Evolutionary conservation across 2,888 invertebrate genomes (phyloP).

Genomic region (Chorisops tibialis): DNA sequence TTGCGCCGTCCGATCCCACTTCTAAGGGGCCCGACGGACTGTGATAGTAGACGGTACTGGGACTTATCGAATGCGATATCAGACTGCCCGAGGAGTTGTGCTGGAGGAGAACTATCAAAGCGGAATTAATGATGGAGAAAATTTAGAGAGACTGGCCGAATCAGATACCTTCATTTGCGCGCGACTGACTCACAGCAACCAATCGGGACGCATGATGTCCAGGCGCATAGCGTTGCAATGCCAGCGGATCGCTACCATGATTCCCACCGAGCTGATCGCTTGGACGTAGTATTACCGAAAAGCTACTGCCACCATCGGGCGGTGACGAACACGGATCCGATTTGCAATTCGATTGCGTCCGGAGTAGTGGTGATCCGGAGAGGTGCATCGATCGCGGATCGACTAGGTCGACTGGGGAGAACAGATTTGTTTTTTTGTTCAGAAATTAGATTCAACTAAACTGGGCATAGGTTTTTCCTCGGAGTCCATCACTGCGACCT

Average conservation of each 20-base stretch:
- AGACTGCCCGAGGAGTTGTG: conserved; percentile 52
- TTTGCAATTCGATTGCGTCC: conserved; percentile 43
- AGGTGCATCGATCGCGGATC: conserved; percentile 50
- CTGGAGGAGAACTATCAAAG: conserved; percentile 46
- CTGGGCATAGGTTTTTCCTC: too few species aligned
- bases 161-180: conserved; percentile 44
- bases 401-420: conserved; percentile 47
- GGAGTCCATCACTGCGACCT: too few species aligned
- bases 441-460: not conserved
- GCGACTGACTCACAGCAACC: conserved; percentile 42
- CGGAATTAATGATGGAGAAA: not conserved
- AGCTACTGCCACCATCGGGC: conserved; percentile 41
- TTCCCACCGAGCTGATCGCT: conserved; percentile 40
- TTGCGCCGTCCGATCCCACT: conserved; percentile 33
- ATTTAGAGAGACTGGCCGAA: not conserved
- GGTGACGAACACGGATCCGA: conserved; percentile 46
- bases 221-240: conserved; percentile 47
- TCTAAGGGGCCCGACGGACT: conserved; percentile 41
- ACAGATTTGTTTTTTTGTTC: not conserved
- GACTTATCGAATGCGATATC: conserved; percentile 55
- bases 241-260: conserved; percentile 33
- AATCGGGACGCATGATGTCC: conserved; percentile 40
- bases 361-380: conserved; percentile 45
- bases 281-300: conserved; percentile 48
- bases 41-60: conserved; percentile 56